Conservation (phyloP, 2,888 invertebrate species). For the Ctenicera cuprea region DNA sequence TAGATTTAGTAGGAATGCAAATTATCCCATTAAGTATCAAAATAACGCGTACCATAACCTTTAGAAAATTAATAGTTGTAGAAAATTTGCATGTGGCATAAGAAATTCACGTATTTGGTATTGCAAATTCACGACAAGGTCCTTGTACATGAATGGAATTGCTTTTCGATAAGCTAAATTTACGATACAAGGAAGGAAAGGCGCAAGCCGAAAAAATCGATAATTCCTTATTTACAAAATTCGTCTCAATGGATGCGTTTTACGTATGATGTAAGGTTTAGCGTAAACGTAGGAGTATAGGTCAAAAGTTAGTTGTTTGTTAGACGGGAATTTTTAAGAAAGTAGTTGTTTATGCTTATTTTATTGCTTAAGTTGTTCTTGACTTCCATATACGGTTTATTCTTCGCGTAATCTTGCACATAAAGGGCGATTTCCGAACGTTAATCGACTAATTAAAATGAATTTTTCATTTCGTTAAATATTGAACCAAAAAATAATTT, state of each 20-base stretch:
- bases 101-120: conserved; percentile 4
- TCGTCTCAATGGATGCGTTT: neutral
- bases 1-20: conserved; percentile 15
- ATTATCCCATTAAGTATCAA: conserved; percentile 7
- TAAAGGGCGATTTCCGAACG: conserved; percentile 17
- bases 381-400: conserved; percentile 22
- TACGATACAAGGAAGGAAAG: conserved; percentile 17
- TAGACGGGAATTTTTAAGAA: conserved; percentile 57
- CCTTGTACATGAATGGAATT: conserved; percentile 12
- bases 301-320: conserved; percentile 63
- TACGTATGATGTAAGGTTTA: conserved; percentile 53
- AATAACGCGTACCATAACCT: conserved; percentile 19
- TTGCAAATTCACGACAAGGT: conserved; percentile 15
- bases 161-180: conserved; percentile 2
- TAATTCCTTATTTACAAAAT: conserved; percentile 1
- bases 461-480: too few species aligned
- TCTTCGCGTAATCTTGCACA: conserved; percentile 4
- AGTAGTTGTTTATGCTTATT: conserved; percentile 56
- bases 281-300: conserved; percentile 63
- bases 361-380: conserved; percentile 51
- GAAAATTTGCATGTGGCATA: conserved; percentile 19
- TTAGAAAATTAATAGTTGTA: conserved; percentile 16
- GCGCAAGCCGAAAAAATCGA: neutral
- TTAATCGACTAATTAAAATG: conserved; percentile 14
- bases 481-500: too few species aligned